phyloP scores from a whole-genome alignment of 2,888 invertebrate species.

The Pristionchus mayeri region DNA sequence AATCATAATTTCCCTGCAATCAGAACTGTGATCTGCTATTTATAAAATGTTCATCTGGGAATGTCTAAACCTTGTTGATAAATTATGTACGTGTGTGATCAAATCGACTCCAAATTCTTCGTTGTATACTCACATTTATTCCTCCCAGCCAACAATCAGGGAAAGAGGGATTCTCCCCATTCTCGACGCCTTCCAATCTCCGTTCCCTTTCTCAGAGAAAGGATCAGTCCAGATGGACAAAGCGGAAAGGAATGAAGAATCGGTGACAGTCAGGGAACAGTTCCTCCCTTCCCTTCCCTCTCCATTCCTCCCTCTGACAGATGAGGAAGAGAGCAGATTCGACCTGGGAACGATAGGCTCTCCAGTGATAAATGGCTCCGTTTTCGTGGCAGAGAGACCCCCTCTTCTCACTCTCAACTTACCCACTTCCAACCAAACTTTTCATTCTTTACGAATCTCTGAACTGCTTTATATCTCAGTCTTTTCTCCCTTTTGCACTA shows the following conservation, averaged over 20 bases:
- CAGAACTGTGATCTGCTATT: too few relatives aligned
- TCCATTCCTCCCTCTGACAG: neutral
- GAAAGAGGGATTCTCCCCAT: neutral
- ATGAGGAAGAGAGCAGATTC: constrained; percentile 16
- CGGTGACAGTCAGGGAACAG: constrained; percentile 35
- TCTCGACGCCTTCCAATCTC: constrained; percentile 39
- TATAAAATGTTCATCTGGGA: too few relatives aligned
- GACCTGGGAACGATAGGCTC: constrained; percentile 38
- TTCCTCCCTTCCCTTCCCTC: neutral
- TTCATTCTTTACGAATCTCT: neutral
- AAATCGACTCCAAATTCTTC: too few relatives aligned
- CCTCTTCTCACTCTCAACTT: neutral
- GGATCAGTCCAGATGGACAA: constrained; percentile 36
- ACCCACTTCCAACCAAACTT: neutral
- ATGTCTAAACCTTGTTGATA: too few relatives aligned
- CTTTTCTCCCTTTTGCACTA: neutral
- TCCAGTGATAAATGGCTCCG: neutral
- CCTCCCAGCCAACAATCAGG: too few relatives aligned
- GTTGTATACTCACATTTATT: too few relatives aligned
- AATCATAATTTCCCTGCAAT: too few relatives aligned
- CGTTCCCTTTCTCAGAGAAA: constrained; percentile 27
- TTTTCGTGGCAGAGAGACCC: neutral
- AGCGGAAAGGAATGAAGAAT: constrained; percentile 14
- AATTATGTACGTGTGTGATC: too few relatives aligned
- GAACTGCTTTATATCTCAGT: neutral